Evolutionary conservation across 2,888 invertebrate genomes (phyloP).

Genomic region (Polymixis flavicincta): DNA sequence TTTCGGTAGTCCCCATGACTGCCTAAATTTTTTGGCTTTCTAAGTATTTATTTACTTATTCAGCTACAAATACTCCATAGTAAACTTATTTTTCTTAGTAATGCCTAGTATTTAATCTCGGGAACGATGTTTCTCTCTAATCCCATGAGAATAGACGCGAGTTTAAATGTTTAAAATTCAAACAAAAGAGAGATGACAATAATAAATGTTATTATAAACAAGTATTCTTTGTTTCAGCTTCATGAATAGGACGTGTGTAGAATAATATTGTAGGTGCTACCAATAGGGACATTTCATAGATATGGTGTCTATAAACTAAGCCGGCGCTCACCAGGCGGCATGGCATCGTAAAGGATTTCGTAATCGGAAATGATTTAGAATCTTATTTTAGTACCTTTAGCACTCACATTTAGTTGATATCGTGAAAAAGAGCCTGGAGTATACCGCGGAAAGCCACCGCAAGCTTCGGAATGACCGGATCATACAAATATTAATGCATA

Average conservation of each 20-base stretch:
- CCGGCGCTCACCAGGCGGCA: background rate
- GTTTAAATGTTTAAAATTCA: background rate
- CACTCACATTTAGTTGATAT: background rate
- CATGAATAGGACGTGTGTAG: constrained; percentile 26
- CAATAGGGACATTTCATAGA: constrained; percentile 1
- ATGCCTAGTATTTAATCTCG: background rate
- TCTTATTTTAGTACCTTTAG: background rate
- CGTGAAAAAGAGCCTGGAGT: background rate
- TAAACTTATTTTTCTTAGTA: background rate
- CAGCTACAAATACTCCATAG: background rate
- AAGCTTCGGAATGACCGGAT: background rate
- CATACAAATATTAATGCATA: background rate
- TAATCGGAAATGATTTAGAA: background rate
- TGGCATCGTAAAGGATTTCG: background rate
- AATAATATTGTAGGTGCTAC: constrained; percentile 23
- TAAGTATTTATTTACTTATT: background rate
- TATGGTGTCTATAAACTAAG: background rate
- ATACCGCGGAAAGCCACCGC: no score
- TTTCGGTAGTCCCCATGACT: no score
- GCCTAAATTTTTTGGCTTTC: background rate
- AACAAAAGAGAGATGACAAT: background rate
- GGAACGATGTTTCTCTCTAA: background rate
- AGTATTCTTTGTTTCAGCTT: constrained; percentile 49
- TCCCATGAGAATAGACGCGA: background rate
- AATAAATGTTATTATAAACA: constrained; percentile 10